Percentiles rank a stretch among this genome's conserved stretches.
phyloP scores from a whole-genome alignment of 2,113 vertebrate species.

The Atherinomorus stipes region DNA sequence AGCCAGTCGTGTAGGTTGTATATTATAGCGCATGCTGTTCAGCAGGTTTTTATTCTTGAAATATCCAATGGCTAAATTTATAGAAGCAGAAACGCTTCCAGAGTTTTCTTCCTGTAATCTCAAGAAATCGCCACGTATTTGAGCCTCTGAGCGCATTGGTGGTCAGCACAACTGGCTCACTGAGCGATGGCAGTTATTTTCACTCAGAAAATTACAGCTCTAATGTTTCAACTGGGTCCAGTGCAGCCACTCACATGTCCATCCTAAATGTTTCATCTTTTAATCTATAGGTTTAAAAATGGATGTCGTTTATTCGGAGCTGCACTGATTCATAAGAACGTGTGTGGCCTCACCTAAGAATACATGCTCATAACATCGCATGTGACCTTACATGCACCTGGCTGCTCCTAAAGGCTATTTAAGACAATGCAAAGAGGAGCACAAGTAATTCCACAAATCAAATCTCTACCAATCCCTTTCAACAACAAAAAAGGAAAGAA shows the following conservation, averaged over 20 bases:
- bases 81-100: constrained; percentile 16
- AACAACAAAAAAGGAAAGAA: neutral
- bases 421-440: constrained; percentile 1
- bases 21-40: constrained; percentile 2
- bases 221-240: constrained; percentile 76
- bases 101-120: constrained; percentile 68
- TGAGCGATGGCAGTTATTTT: constrained; percentile 77
- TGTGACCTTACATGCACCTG: constrained; percentile 24
- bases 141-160: constrained; percentile 77
- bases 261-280: constrained; percentile 66
- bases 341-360: constrained; percentile 38
- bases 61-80: constrained; percentile 40
- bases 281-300: constrained; percentile 69
- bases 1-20: constrained; percentile 18
- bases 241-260: constrained; percentile 43
- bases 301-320: constrained; percentile 35
- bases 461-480: neutral
- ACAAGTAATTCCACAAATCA: neutral
- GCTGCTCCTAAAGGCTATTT: neutral
- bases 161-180: constrained; percentile 72
- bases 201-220: constrained; percentile 83
- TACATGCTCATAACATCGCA: neutral
- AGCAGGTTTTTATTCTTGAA: neutral
- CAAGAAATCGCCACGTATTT: constrained; percentile 42
- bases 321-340: constrained; percentile 23